These are phyloP conservation scores for Spodoptera frugiperda DNA, from an alignment of 1,140 invertebrate genomes.

Conservation along the genomic window DNA sequence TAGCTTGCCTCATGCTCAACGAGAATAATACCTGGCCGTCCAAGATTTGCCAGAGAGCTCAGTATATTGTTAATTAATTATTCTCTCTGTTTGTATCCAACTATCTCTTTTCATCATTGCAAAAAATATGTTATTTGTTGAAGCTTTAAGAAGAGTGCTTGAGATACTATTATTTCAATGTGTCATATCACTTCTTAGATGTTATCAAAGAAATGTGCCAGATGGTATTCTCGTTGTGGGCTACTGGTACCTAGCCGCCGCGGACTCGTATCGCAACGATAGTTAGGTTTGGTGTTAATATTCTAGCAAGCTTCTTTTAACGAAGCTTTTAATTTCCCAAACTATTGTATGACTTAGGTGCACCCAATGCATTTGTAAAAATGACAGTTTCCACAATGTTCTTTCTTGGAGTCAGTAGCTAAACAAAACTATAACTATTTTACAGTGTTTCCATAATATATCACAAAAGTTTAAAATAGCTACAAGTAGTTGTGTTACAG, in stretches of 20 bases:
- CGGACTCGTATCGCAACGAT: conserved; percentile 46
- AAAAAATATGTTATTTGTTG: conserved; percentile 25
- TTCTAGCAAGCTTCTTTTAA: conserved; percentile 26
- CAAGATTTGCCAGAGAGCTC: conserved; percentile 44
- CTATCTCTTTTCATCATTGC: conserved; percentile 1
- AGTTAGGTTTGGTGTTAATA: conserved; percentile 18
- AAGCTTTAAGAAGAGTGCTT: conserved; percentile 39
- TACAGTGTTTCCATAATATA: neutral
- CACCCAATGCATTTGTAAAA: conserved; percentile 35
- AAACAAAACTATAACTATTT: conserved; percentile 7
- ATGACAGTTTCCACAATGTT: conserved; percentile 16
- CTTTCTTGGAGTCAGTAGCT: conserved; percentile 4
- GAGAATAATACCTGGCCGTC: conserved; percentile 66
- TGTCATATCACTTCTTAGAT: conserved; percentile 38
- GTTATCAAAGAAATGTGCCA: conserved; percentile 43
- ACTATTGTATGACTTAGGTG: conserved; percentile 31
- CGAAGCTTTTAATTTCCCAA: conserved; percentile 27
- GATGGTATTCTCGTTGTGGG: conserved; percentile 58
- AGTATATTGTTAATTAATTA: conserved; percentile 30
- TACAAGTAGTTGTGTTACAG: conserved; percentile 28
- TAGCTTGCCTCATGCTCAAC: conserved; percentile 55
- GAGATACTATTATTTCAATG: conserved; percentile 23
- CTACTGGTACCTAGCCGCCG: conserved; percentile 53
- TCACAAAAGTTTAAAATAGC: conserved; percentile 13
- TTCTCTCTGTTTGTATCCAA: conserved; percentile 33